Percentiles rank a stretch among this genome's conserved stretches.
Conservation (phyloP, 2,113 vertebrate genomes). For the Morone saxatilis region DNA sequence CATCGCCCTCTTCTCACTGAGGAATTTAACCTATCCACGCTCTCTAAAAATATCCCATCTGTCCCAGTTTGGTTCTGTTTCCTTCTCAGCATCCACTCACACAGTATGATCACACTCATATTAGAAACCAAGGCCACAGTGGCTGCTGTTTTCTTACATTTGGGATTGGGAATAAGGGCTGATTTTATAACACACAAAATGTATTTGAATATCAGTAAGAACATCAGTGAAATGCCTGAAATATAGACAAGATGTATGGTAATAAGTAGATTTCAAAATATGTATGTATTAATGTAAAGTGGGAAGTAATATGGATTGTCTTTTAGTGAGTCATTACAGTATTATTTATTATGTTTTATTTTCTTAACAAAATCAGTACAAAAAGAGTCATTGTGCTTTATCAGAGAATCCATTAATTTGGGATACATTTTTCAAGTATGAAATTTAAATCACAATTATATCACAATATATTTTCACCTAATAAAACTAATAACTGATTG, state of each 20-base stretch:
- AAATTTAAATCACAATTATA: neutral
- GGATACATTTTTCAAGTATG: neutral
- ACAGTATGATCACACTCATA: neutral
- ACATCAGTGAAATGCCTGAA: neutral
- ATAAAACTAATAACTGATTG: neutral
- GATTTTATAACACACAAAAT: neutral
- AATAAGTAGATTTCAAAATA: neutral
- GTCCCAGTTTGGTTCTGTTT: neutral
- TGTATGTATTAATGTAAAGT: neutral
- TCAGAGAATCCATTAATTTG: neutral
- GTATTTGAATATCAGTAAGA: neutral
- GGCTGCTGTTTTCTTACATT: neutral
- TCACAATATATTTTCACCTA: neutral
- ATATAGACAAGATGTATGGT: neutral
- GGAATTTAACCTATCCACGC: neutral
- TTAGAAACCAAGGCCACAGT: neutral
- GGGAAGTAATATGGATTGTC: neutral
- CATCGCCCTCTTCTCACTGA: slow-evolving; percentile 26
- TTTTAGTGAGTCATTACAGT: neutral
- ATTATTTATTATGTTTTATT: neutral
- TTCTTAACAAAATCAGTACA: neutral
- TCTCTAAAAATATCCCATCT: neutral
- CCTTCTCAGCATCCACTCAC: neutral
- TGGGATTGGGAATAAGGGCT: neutral
- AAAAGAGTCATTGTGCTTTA: neutral